Conservation (phyloP, 2,797 vertebrate species). For the Trematomus bernacchii region DNA sequence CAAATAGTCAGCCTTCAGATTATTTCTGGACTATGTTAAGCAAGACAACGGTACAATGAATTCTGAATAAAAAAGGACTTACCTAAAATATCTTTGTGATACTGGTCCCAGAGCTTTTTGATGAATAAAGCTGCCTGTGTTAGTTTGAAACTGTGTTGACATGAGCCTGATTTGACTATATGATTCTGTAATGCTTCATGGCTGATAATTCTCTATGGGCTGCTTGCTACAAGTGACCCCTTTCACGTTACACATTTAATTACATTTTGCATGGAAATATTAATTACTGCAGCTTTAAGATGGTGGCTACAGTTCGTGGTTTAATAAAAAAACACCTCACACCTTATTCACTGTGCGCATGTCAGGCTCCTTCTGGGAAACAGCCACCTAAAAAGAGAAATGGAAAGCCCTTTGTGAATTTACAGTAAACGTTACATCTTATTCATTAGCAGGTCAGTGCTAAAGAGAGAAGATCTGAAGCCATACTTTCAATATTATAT, state of each 20-base stretch:
- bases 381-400: slow-evolving; percentile 69
- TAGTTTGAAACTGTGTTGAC: background rate
- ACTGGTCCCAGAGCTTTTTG: background rate
- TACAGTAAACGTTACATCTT: slow-evolving; percentile 19
- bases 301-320: background rate
- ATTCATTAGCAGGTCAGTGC: slow-evolving; percentile 9
- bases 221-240: background rate
- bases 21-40: too few species aligned
- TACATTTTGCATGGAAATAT: background rate
- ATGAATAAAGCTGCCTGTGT: background rate
- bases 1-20: too few species aligned
- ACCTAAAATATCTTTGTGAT: too few species aligned
- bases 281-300: background rate
- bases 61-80: too few species aligned
- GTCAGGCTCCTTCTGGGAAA: slow-evolving; percentile 64
- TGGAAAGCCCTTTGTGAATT: slow-evolving; percentile 39
- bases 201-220: background rate
- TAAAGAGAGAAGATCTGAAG: slow-evolving; percentile 8
- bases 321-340: slow-evolving; percentile 13
- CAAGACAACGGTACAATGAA: too few species aligned
- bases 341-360: slow-evolving; percentile 64
- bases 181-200: background rate
- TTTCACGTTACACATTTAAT: background rate
- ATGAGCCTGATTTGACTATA: background rate
- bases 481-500: slow-evolving; percentile 11